Conservation (phyloP, 2,113 vertebrate species). For the Psephotus haematonotus region DNA sequence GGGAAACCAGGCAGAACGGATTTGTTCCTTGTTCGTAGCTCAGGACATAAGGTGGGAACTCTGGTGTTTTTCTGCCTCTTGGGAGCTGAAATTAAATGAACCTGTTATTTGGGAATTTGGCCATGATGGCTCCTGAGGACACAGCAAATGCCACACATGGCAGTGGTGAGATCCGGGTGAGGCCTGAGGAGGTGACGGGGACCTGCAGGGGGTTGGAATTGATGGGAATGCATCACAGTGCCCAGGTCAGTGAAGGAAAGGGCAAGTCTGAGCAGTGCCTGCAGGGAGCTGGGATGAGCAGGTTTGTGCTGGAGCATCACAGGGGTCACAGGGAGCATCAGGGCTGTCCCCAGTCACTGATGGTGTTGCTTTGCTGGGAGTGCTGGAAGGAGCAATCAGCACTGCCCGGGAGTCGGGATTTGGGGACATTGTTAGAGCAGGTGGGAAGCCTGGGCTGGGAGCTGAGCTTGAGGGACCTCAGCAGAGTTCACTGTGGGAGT, state of each 20-base stretch:
- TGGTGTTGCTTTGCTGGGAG: too few species aligned
- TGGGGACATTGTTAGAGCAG: not conserved
- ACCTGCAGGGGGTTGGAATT: not conserved
- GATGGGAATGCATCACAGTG: rapidly evolving
- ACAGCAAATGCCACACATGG: rapidly evolving
- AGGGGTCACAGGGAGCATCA: not conserved
- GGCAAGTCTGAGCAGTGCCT: not conserved
- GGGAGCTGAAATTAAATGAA: not conserved
- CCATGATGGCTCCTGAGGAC: not conserved
- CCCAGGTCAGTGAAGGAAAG: not conserved
- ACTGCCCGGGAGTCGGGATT: too few species aligned
- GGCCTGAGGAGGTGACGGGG: not conserved
- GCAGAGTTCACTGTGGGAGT: not conserved
- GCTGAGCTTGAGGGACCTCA: not conserved
- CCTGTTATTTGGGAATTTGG: not conserved
- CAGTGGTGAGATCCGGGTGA: too few species aligned
- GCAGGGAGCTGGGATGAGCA: not conserved
- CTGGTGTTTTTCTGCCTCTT: not conserved
- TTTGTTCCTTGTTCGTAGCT: not conserved
- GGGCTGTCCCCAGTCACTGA: not conserved
- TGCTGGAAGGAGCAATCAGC: not conserved
- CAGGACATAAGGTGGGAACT: not conserved
- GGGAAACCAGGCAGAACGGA: not conserved
- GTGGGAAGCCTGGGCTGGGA: not conserved
- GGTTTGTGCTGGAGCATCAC: not conserved